Evolutionary conservation across 2,797 vertebrate species (phyloP).

Genomic region (Cygnus olor): DNA sequence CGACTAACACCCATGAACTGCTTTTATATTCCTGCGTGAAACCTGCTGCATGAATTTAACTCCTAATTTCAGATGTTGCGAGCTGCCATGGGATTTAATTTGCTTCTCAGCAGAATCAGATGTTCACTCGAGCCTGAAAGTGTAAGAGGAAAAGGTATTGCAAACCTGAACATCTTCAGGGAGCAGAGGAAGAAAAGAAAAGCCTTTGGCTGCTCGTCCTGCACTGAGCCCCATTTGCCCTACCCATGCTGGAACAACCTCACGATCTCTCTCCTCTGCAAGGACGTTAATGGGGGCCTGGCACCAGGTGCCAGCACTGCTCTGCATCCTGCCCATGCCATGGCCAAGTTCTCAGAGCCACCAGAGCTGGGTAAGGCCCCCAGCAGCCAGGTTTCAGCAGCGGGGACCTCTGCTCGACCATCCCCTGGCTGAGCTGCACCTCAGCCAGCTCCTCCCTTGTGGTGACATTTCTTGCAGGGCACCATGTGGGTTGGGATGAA

Average conservation of each 20-base stretch:
- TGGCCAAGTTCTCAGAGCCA: not conserved
- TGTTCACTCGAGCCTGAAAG: not conserved
- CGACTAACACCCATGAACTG: not conserved
- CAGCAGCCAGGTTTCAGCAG: not conserved
- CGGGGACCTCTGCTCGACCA: not conserved
- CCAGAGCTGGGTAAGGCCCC: not conserved
- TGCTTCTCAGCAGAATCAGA: not conserved
- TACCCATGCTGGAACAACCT: not conserved
- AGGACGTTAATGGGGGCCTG: too few relatives aligned
- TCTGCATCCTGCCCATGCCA: not conserved
- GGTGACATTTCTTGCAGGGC: not conserved
- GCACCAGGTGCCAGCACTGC: too few relatives aligned
- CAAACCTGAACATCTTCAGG: not conserved
- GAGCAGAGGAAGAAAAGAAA: not conserved
- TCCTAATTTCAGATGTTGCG: not conserved
- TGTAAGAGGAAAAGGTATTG: not conserved
- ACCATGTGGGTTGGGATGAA: not conserved
- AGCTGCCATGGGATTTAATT: not conserved
- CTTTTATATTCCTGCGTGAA: not conserved
- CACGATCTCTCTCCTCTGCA: not conserved
- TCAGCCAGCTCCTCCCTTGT: not conserved
- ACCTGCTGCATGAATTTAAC: not conserved
- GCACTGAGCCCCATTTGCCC: fast-evolving
- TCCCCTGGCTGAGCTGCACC: not conserved
- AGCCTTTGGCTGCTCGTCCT: not conserved